These are phyloP conservation scores for Heteromormyrus szaboi DNA, from an alignment of 2,797 vertebrate species.

Conservation along the genomic window DNA sequence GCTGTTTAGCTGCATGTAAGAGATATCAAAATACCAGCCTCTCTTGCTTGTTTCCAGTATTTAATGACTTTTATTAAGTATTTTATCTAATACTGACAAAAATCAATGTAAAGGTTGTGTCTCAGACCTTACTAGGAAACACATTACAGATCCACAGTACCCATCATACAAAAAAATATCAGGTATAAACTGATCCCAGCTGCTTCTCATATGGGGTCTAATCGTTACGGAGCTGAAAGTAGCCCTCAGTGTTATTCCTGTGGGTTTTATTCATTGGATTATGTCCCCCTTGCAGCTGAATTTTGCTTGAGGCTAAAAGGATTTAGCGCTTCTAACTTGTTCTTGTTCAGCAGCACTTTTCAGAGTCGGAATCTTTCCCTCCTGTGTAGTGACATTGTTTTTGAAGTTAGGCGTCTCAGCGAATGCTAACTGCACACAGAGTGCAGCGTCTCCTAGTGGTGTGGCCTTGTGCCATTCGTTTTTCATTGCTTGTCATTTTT, in stretches of 20 bases:
- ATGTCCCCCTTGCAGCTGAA: background rate
- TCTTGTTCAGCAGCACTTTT: background rate
- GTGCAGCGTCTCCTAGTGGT: background rate
- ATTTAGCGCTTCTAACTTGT: background rate
- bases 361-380: background rate
- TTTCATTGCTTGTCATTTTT: background rate
- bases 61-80: background rate
- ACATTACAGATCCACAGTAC: background rate
- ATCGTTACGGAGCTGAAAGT: background rate
- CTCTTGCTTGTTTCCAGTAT: background rate
- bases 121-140: background rate
- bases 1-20: background rate
- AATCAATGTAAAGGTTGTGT: background rate
- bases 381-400: background rate
- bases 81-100: background rate
- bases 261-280: background rate
- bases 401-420: background rate
- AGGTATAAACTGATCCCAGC: background rate
- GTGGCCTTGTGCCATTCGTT: background rate
- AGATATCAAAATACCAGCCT: background rate
- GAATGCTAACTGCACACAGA: background rate
- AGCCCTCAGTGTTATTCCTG: background rate
- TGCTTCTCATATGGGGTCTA: background rate
- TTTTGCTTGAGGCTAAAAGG: background rate
- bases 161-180: background rate